Conservation (phyloP, 2,797 vertebrate genomes). For the Tiaroga cobitis region DNA sequence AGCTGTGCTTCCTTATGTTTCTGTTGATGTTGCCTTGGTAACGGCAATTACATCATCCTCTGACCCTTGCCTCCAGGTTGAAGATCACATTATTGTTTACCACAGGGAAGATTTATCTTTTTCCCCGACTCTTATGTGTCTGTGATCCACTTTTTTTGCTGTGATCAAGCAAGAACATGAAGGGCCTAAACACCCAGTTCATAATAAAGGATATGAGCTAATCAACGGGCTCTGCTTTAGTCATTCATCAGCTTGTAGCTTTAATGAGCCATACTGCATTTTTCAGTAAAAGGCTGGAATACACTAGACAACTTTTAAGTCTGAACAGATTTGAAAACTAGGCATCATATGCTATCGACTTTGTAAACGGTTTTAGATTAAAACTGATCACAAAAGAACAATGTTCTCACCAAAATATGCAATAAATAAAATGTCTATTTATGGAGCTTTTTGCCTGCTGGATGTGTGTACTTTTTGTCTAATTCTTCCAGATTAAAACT, state of each 20-base stretch:
- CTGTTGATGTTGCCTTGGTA: slow-evolving; percentile 53
- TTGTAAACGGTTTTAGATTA: background rate
- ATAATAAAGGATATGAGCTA: background rate
- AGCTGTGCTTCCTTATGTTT: slow-evolving; percentile 50
- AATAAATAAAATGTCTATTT: background rate
- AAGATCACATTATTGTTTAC: background rate
- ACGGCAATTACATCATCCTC: slow-evolving; percentile 40
- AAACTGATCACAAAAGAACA: background rate
- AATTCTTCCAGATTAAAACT: background rate
- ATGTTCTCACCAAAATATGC: background rate
- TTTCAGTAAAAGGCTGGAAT: background rate
- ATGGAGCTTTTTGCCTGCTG: background rate
- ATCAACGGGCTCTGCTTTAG: background rate
- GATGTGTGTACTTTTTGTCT: background rate
- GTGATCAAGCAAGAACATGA: slow-evolving; percentile 13
- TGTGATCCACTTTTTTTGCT: slow-evolving; percentile 22
- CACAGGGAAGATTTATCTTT: background rate
- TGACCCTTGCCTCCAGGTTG: background rate
- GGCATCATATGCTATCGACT: background rate
- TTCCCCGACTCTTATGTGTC: background rate
- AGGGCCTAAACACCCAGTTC: background rate
- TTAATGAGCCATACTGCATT: background rate
- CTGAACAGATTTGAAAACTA: background rate
- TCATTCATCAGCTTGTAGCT: background rate
- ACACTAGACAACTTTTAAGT: background rate